Evolutionary conservation across 2,113 vertebrate genomes (phyloP).

Genomic region (Aviceda subcristata): DNA sequence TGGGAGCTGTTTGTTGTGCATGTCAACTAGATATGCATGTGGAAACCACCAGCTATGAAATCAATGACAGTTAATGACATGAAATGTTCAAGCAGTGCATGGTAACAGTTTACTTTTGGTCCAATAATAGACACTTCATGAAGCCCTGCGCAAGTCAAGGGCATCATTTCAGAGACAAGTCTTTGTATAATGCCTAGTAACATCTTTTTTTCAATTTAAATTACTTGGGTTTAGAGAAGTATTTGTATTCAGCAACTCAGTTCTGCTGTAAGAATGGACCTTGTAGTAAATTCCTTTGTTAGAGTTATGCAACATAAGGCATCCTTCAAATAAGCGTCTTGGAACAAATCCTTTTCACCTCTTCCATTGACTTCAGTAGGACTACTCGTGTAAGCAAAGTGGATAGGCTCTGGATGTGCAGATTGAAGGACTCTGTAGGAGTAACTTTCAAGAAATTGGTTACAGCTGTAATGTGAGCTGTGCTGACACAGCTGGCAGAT

Average conservation of each 20-base stretch:
- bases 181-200: background rate
- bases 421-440: background rate
- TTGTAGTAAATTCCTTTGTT: background rate
- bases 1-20: background rate
- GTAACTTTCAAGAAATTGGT: slow-evolving; percentile 24
- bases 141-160: background rate
- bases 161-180: background rate
- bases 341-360: background rate
- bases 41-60: background rate
- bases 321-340: background rate
- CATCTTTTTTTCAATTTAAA: background rate
- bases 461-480: background rate
- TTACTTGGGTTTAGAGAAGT: background rate
- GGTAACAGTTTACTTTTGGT: background rate
- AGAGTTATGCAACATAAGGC: background rate
- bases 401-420: background rate
- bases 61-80: slow-evolving; percentile 21
- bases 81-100: background rate
- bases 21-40: background rate
- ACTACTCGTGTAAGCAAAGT: background rate
- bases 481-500: slow-evolving; percentile 32
- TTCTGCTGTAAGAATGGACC: background rate
- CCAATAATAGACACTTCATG: background rate
- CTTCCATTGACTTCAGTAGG: background rate
- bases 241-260: background rate